A percentile compares a stretch with the other conserved stretches of the same genome.
Evolutionary conservation across 2,888 invertebrate genomes (phyloP).

Genomic region (Ochropleura leucogaster): DNA sequence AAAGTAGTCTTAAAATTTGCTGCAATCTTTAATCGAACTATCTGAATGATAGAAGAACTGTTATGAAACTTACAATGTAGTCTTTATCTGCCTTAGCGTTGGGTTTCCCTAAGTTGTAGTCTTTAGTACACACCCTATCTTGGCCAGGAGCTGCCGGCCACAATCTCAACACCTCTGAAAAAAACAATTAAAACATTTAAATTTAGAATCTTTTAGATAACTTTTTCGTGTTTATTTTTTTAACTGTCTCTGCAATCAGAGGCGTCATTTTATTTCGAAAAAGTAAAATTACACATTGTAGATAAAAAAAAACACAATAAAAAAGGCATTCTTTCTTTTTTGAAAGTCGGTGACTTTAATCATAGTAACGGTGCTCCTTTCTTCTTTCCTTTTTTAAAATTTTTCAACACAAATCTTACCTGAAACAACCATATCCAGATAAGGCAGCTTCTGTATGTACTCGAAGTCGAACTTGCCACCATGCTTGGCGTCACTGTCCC

Average conservation of each 20-base stretch:
- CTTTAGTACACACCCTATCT: slow-evolving; percentile 87
- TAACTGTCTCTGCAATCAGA: too few species aligned
- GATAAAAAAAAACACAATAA: too few species aligned
- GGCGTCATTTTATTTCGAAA: too few species aligned
- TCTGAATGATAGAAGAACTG: neutral
- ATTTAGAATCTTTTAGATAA: too few species aligned
- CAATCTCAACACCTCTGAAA: slow-evolving; percentile 81
- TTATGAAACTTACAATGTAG: slow-evolving; percentile 73
- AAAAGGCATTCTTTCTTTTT: too few species aligned
- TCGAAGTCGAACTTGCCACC: slow-evolving; percentile 88
- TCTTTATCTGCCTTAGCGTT: slow-evolving; percentile 71
- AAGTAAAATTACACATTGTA: too few species aligned
- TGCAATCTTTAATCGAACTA: neutral
- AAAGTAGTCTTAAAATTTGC: neutral
- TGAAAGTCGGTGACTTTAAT: too few species aligned
- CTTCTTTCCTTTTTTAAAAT: too few species aligned
- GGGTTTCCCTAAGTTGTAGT: slow-evolving; percentile 85
- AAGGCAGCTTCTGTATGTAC: slow-evolving; percentile 88
- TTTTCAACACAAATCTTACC: too few species aligned
- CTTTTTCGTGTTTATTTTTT: too few species aligned
- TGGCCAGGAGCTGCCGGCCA: slow-evolving; percentile 84
- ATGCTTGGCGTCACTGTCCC: slow-evolving; percentile 80
- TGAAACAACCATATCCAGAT: slow-evolving; percentile 91
- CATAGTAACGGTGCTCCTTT: too few species aligned
- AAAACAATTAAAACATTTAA: slow-evolving; percentile 4